These are phyloP conservation scores for Clunio marinus DNA, from an alignment of 2,888 invertebrate genomes.

Conservation along the genomic window DNA sequence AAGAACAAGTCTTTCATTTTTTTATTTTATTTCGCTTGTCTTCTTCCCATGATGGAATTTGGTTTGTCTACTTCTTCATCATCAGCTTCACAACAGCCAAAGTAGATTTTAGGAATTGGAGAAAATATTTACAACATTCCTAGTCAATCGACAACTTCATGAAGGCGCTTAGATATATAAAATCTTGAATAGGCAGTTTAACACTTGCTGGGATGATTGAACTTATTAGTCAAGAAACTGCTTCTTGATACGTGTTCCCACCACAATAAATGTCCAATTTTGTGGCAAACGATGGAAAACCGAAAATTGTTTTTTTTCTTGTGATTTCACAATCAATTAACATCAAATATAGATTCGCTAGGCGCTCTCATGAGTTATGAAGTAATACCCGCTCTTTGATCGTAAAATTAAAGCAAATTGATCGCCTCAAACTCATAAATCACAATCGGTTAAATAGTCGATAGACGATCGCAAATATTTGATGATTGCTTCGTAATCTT, in stretches of 20 bases:
- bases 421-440: neutral
- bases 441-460: neutral
- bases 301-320: neutral
- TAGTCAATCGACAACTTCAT: neutral
- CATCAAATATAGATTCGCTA: neutral
- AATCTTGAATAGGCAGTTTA: neutral
- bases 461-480: too few species aligned
- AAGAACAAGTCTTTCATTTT: conserved; percentile 25
- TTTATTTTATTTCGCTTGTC: neutral
- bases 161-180: neutral
- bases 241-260: neutral
- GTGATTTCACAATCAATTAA: conserved; percentile 19
- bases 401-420: conserved; percentile 9
- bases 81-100: too few species aligned
- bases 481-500: neutral
- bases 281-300: neutral
- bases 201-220: neutral
- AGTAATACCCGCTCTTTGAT: neutral
- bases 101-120: too few species aligned
- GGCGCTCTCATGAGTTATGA: conserved; percentile 6
- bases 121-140: neutral
- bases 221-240: neutral
- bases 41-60: neutral
- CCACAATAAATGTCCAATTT: neutral
- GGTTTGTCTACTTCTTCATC: too few species aligned